A percentile compares a stretch with the other conserved stretches of the same genome.
phyloP scores from a whole-genome alignment of 2,888 invertebrate genomes.

The Ashinkailepas kermadecensis region DNA sequence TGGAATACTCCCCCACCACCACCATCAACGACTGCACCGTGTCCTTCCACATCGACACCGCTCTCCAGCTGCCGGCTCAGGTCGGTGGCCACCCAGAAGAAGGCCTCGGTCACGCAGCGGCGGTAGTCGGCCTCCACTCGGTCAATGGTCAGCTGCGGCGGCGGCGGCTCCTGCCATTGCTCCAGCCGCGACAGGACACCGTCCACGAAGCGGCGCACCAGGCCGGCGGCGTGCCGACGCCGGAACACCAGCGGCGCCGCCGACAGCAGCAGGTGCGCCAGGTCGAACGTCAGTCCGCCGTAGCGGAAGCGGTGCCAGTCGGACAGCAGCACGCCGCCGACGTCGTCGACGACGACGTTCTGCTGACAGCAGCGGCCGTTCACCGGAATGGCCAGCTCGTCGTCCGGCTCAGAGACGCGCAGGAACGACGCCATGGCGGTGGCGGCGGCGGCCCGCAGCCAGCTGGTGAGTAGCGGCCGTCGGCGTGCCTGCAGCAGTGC shows the following conservation, averaged over 20 bases:
- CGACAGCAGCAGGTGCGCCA: neutral
- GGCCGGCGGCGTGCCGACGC: neutral
- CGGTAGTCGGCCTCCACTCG: neutral
- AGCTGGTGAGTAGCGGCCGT: neutral
- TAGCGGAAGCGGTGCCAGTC: neutral
- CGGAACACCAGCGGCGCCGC: neutral
- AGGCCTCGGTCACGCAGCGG: neutral
- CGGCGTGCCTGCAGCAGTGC: neutral
- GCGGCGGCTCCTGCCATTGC: neutral
- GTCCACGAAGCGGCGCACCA: neutral
- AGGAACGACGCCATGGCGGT: neutral
- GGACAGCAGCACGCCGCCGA: neutral
- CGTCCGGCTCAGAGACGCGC: neutral
- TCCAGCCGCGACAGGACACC: neutral
- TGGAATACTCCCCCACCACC: too few species aligned
- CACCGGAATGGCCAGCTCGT: neutral
- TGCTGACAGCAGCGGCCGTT: neutral
- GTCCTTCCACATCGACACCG: neutral
- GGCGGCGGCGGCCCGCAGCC: neutral
- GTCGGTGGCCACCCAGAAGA: constrained; percentile 11
- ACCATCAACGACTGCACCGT: too few species aligned
- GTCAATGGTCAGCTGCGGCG: neutral
- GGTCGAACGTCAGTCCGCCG: neutral
- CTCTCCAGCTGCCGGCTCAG: neutral
- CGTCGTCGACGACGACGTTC: neutral